Evolutionary conservation across 2,113 vertebrate species (phyloP).

Genomic region (Lampris megalopsis): DNA sequence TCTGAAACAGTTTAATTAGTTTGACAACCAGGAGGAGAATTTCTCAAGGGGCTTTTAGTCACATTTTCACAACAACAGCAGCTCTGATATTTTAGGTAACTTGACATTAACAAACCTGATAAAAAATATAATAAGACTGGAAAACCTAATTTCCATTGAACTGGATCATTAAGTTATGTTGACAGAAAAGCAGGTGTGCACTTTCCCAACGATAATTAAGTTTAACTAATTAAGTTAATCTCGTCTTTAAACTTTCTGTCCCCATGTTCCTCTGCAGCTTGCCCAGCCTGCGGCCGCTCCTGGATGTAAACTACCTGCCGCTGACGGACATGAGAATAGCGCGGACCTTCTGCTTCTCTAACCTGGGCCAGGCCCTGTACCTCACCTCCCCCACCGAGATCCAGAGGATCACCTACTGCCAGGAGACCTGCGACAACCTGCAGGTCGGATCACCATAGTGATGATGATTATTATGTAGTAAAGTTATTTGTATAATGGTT

Average conservation of each 20-base stretch:
- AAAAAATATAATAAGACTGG: no score
- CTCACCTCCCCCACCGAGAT: constrained; percentile 97
- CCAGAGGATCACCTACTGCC: constrained; percentile 97
- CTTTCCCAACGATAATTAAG: no score
- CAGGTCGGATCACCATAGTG: constrained; percentile 83
- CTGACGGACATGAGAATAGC: constrained; percentile 99
- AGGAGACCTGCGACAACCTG: constrained; percentile 97
- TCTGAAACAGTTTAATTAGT: no score
- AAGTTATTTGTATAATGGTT: background rate
- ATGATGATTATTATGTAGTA: background rate
- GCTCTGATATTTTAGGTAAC: no score
- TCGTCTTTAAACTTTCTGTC: background rate
- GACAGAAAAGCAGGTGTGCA: no score
- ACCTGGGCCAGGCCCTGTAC: constrained; percentile 96
- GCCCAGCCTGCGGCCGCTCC: constrained; percentile 93
- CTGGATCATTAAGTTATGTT: no score
- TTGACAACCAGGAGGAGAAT: no score
- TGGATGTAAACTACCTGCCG: constrained; percentile 97
- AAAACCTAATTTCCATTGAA: no score
- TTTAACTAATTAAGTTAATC: no score
- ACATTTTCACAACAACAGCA: no score
- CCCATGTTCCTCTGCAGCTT: constrained; percentile 82
- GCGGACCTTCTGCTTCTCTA: constrained; percentile 97
- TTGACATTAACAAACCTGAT: no score
- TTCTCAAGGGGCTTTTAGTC: no score